Conservation (phyloP, 2,888 invertebrate genomes). For the Falcaria lacertinaria region DNA sequence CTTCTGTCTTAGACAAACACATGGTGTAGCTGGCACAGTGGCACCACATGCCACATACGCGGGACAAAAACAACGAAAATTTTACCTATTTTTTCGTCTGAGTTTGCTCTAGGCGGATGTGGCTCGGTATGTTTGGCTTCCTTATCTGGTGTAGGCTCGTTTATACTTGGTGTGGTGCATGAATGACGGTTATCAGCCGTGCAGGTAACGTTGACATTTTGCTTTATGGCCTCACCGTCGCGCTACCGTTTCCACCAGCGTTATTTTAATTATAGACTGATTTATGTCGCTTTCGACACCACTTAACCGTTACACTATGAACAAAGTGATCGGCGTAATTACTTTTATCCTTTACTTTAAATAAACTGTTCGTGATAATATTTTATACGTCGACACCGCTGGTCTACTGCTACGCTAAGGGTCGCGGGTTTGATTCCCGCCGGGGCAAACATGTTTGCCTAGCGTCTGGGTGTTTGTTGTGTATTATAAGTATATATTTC, state of each 20-base stretch:
- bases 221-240: slow-evolving; percentile 52
- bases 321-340: no score
- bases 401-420: no score
- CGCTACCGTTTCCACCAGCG: slow-evolving; percentile 49
- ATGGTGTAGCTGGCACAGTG: slow-evolving; percentile 19
- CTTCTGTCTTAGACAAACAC: neutral
- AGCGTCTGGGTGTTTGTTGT: no score
- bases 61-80: slow-evolving; percentile 39
- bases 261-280: slow-evolving; percentile 21
- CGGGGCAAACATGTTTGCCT: no score
- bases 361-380: no score
- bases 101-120: slow-evolving; percentile 65
- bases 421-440: no score
- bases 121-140: slow-evolving; percentile 45
- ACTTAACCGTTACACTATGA: neutral
- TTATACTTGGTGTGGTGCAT: slow-evolving; percentile 36
- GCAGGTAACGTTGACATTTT: slow-evolving; percentile 51
- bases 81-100: slow-evolving; percentile 31
- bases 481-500: no score
- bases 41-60: slow-evolving; percentile 37
- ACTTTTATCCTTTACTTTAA: no score
- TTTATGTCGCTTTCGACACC: slow-evolving; percentile 15
- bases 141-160: slow-evolving; percentile 50
- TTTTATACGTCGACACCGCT: no score
- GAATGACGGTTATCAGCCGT: slow-evolving; percentile 59